Conservation (phyloP, 2,888 invertebrate species). For the Athalia circularis region DNA sequence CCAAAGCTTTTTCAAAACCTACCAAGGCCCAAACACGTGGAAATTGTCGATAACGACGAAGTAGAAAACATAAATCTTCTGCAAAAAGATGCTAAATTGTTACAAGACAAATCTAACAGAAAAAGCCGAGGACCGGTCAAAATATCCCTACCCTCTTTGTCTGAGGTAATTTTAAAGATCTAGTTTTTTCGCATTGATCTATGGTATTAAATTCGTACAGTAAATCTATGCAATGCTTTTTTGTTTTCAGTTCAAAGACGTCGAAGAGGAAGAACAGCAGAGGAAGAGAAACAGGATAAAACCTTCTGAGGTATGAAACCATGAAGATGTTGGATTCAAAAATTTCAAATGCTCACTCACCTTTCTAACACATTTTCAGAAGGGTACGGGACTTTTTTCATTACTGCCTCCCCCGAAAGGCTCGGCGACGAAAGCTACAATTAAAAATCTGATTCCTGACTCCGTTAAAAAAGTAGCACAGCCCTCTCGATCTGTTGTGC, state of each 20-base stretch:
- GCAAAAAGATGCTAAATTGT: conserved; percentile 62
- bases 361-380: conserved; percentile 72
- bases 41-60: conserved; percentile 59
- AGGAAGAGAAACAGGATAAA: conserved; percentile 73
- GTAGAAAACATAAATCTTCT: conserved; percentile 79
- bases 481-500: conserved; percentile 62
- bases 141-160: conserved; percentile 82
- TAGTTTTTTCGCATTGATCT: conserved; percentile 32
- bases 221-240: neutral
- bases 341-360: conserved; percentile 52
- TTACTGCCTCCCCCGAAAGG: conserved; percentile 83
- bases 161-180: conserved; percentile 75
- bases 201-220: conserved; percentile 38
- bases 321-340: conserved; percentile 44
- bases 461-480: conserved; percentile 72
- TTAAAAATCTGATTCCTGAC: conserved; percentile 74
- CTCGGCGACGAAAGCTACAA: conserved; percentile 64
- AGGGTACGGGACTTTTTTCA: conserved; percentile 81
- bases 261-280: conserved; percentile 74
- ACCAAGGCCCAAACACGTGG: conserved; percentile 74
- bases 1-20: conserved; percentile 67
- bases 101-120: conserved; percentile 57
- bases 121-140: conserved; percentile 76
- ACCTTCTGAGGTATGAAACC: conserved; percentile 74
- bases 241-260: conserved; percentile 78